Conservation (phyloP, 1,140 invertebrate genomes). For the Drosophila albomicans region DNA sequence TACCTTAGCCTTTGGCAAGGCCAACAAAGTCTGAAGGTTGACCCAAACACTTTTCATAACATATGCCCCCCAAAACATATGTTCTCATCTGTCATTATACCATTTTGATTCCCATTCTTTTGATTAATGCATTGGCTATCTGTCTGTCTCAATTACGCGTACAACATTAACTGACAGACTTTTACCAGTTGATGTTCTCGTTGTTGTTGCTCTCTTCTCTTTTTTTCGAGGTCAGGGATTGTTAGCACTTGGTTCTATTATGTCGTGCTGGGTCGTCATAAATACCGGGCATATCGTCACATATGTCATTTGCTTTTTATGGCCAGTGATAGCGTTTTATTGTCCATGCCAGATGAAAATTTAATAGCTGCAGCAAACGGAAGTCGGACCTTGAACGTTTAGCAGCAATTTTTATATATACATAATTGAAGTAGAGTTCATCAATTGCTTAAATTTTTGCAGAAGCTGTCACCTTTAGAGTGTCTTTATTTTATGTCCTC, state of each 20-base stretch:
- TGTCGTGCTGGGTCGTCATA: constrained; percentile 33
- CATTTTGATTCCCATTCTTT: constrained; percentile 18
- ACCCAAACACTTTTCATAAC: constrained; percentile 19
- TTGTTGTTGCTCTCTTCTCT: not conserved
- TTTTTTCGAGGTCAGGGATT: constrained; percentile 19
- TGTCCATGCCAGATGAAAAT: constrained; percentile 48
- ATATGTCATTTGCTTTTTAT: constrained; percentile 62
- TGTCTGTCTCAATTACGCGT: constrained; percentile 26
- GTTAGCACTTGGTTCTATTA: constrained; percentile 11
- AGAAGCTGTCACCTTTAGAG: not conserved
- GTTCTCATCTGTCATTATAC: constrained; percentile 21
- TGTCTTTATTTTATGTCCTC: too few species aligned
- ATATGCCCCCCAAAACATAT: constrained; percentile 1
- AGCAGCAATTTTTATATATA: constrained; percentile 1
- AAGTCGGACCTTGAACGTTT: not conserved
- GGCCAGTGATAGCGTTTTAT: constrained; percentile 60
- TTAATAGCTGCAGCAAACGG: constrained; percentile 39
- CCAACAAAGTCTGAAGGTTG: not conserved
- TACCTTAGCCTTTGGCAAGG: constrained; percentile 23
- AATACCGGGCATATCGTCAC: constrained; percentile 67
- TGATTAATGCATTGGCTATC: constrained; percentile 35
- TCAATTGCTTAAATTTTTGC: not conserved
- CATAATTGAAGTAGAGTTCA: not conserved
- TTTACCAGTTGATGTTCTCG: not conserved
- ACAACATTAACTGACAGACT: not conserved